Conservation (phyloP, 2,888 invertebrate species). For the Gasteruption jaculator region DNA sequence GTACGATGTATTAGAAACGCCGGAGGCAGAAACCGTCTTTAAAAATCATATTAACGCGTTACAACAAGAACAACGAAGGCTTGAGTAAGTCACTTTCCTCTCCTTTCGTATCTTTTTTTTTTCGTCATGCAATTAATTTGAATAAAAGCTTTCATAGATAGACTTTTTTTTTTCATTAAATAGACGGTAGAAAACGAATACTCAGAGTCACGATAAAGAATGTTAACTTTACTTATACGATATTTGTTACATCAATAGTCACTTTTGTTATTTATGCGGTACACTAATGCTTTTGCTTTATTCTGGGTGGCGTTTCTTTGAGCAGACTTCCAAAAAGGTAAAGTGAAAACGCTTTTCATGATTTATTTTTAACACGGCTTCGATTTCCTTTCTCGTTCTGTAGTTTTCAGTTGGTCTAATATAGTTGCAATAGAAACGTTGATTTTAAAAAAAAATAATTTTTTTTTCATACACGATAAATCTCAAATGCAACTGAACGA, state of each 20-base stretch:
- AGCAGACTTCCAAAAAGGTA: slow-evolving; percentile 60
- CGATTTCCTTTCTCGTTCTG: slow-evolving; percentile 8
- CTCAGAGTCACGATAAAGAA: too few relatives aligned
- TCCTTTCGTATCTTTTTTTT: too few relatives aligned
- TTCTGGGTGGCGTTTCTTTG: slow-evolving; percentile 50
- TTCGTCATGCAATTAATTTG: too few relatives aligned
- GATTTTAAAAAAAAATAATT: slow-evolving; percentile 5
- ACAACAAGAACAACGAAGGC: slow-evolving; percentile 86
- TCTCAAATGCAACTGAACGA: too few relatives aligned
- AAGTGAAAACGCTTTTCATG: too few relatives aligned
- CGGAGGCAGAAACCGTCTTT: slow-evolving; percentile 89
- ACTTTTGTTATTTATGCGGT: too few relatives aligned
- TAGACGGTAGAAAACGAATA: too few relatives aligned
- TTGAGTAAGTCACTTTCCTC: slow-evolving; percentile 92
- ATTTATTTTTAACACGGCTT: slow-evolving; percentile 20
- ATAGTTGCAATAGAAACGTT: not conserved
- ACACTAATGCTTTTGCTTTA: slow-evolving; percentile 48
- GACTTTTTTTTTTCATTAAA: too few relatives aligned
- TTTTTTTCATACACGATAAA: slow-evolving; percentile 1
- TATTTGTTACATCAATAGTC: too few relatives aligned
- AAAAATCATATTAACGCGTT: slow-evolving; percentile 87
- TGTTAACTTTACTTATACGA: too few relatives aligned
- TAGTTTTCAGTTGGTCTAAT: not conserved
- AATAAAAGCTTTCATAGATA: too few relatives aligned
- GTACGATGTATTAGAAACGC: slow-evolving; percentile 84